Percentiles rank a stretch among this genome's conserved stretches.
Conservation (phyloP, 2,888 invertebrate genomes). For the Branchellion lobata region DNA sequence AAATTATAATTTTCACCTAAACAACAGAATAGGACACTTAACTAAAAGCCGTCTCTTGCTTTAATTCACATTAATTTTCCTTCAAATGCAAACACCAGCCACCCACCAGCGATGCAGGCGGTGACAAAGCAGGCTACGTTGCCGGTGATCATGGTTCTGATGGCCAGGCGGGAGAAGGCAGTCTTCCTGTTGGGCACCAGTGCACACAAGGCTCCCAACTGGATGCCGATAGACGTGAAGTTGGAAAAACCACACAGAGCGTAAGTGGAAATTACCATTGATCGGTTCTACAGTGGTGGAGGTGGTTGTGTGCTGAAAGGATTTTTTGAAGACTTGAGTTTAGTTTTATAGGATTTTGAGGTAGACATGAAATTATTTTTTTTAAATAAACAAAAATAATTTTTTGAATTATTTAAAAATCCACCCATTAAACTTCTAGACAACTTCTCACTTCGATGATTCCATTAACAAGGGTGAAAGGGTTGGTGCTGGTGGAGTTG, state of each 20-base stretch:
- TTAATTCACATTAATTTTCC: no score
- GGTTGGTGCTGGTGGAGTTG: not conserved
- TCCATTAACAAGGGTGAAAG: not conserved
- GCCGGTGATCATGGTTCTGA: not conserved
- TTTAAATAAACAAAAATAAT: not conserved
- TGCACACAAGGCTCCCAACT: not conserved
- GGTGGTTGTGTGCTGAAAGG: not conserved
- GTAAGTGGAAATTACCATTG: not conserved
- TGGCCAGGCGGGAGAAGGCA: not conserved
- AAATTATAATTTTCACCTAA: no score
- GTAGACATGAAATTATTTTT: not conserved
- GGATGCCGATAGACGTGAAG: not conserved
- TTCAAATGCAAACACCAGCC: no score
- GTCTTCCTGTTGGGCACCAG: not conserved
- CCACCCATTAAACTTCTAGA: not conserved
- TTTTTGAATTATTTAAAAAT: not conserved
- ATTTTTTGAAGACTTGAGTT: not conserved
- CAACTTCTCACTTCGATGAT: not conserved
- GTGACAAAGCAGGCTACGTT: constrained; percentile 7
- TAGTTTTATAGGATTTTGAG: not conserved
- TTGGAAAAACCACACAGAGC: constrained; percentile 9
- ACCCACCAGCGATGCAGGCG: constrained; percentile 7
- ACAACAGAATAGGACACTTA: no score
- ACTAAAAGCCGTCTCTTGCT: no score
- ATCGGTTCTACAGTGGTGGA: not conserved